These are phyloP conservation scores for Sphenopsis melanotis DNA, from an alignment of 2,797 vertebrate species.

Conservation along the genomic window DNA sequence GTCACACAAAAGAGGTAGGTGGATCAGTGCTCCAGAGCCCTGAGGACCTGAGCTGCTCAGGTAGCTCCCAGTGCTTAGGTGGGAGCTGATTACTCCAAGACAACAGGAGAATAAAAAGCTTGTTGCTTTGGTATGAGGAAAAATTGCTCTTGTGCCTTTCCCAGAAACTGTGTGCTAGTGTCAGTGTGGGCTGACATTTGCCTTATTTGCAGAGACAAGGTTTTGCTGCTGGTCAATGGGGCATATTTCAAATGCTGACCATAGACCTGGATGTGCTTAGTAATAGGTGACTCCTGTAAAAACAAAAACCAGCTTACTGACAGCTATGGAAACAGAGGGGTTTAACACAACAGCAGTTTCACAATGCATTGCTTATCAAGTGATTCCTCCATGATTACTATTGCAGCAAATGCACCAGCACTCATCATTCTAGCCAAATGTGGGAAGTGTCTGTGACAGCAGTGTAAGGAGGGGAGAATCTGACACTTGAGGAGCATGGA, in stretches of 20 bases:
- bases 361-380: neutral
- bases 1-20: fast-evolving
- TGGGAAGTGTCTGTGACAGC: neutral
- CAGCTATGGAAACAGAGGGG: neutral
- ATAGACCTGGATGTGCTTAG: neutral
- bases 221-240: neutral
- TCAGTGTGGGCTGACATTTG: neutral
- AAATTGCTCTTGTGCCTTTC: neutral
- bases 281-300: neutral
- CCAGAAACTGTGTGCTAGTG: neutral
- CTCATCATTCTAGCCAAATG: neutral
- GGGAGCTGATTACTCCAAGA: neutral
- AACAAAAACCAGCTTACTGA: neutral
- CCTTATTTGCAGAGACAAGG: neutral
- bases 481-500: neutral
- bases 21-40: neutral
- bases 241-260: neutral
- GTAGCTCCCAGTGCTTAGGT: neutral
- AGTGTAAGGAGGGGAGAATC: neutral
- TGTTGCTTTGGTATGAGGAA: neutral
- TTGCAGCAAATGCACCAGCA: neutral
- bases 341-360: neutral
- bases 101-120: neutral
- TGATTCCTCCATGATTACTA: neutral
- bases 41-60: neutral